These are phyloP conservation scores for Stenodera caucasica DNA, from an alignment of 2,888 invertebrate species.

Conservation along the genomic window DNA sequence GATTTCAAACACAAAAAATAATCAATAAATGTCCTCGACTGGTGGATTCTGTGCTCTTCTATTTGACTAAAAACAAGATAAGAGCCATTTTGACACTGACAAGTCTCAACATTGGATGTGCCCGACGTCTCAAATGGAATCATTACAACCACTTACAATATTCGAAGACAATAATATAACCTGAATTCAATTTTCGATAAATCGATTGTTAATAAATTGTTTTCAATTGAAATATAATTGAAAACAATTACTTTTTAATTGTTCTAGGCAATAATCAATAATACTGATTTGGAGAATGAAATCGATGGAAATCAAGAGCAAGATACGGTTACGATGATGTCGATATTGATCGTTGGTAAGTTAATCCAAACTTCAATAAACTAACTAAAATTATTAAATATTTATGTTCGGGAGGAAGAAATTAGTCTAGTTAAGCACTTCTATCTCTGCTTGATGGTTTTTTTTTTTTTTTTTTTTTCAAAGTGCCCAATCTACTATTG, in stretches of 20 bases:
- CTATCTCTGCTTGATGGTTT: neutral
- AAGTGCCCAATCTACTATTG: no score
- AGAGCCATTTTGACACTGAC: neutral
- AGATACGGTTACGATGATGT: conserved; percentile 76
- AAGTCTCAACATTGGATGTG: neutral
- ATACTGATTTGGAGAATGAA: conserved; percentile 63
- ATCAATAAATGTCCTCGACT: neutral
- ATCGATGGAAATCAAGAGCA: conserved; percentile 61
- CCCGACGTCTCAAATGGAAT: neutral
- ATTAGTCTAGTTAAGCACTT: no score
- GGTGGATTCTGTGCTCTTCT: neutral
- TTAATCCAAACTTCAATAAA: neutral
- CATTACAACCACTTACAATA: neutral
- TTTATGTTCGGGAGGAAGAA: neutral
- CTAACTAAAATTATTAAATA: neutral
- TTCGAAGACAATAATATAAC: neutral
- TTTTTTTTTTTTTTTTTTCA: no score
- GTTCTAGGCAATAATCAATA: conserved; percentile 59
- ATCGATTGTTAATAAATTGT: no score
- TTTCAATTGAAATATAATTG: neutral
- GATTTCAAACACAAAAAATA: no score
- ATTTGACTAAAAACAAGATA: no score
- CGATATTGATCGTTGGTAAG: conserved; percentile 80
- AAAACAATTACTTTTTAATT: conserved; percentile 13
- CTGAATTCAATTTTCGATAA: neutral